Evolutionary conservation across 2,888 invertebrate species (phyloP), one percentile per base, ranked within the genome.

Genomic region (Ctenicera cuprea): DNA sequence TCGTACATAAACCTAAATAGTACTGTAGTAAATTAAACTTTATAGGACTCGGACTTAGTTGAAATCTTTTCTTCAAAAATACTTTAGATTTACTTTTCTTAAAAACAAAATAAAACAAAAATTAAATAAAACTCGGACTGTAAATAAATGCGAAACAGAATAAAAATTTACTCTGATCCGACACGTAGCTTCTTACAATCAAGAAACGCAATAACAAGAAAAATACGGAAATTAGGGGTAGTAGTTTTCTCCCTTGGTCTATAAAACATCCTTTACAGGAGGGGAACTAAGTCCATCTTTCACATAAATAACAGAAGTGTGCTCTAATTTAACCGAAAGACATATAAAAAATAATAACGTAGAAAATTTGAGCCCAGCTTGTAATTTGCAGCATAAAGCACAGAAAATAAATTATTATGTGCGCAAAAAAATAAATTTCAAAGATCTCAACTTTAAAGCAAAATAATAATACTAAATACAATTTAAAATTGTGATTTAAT

Each of bases 141-240:
- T 9, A 33, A 33, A 8, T 33, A 8, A 33, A 33, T 9, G 9
- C 8, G 9, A 33, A 14, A 18, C 45, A 9, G 41, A 45, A 14
- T 14, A 8, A 9, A 45, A 14, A 18, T 18, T 45, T 18, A 18
- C 45, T 33, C 33, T 45, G 18, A 45, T 18, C 1, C 14, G 1
- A 18, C 52, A 22, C 20, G n/a, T 26, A 57, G 3, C 14, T 57
- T 30, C 7, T 14, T 37, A 16, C n/a, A 57, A 57, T 37, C 11
- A 59, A 59, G 16, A 38, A 16, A 59, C 11, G 59, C 38, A 59
- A 9, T 59, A 59, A 38, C 38, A 38, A 38, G 59, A 59, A 59
- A 59, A 59, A 59, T 59, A 59, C 59, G 59, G 38, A 59, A 59
- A 59, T 59, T 59, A 59, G 38, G 59, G 57, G 59, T 16, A 59